Evolutionary conservation across 2,888 invertebrate species (phyloP), one percentile per base, ranked within the genome.

Genomic region (Bombylius major): DNA sequence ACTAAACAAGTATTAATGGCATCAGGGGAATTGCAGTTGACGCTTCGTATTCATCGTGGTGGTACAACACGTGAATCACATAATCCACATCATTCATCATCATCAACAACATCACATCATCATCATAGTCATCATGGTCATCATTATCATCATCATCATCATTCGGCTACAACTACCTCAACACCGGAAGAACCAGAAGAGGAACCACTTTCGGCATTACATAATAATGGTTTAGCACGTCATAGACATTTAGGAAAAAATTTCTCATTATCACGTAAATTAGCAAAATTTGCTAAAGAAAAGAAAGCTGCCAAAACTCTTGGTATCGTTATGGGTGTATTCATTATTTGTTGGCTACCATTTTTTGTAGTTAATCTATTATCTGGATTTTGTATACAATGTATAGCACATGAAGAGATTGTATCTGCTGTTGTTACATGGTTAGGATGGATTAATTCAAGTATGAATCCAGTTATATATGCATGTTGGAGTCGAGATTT

Each of bases 401-500:
- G 93, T 75, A 89, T 93, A 64, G 84, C 87, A 74, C 86, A 90
- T 68, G 90, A 90, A 69, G 89, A 92, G 73, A 82, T 91, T 57
- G 87, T 93, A 36, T 86, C 87, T 61, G 88, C 90, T 47, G 83
- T 93, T 58, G 92, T 93, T 58, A 92, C 92, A 62, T 94, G 94
- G 94, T 80, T 93, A 47, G 94, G 94, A 54, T 94, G 93, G 93
- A 89, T 93, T 72, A 94, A 94, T 76, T 92, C 92, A 50, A 89
- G 91, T 59, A 94, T 94, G 93, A 94, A 94, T 78, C 96, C 96
- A 0, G 91, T 96, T 63, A 97, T 97, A 69, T 97, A 97, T 74
- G 96, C 96, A n/a, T 93, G 94, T 70, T 96, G 96, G 88, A 95
- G 94, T 77, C 81, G 92, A 68, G 97, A 97, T 75, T 97, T 97